phyloP scores from a whole-genome alignment of 2,888 invertebrate species.

The Melinaea menophilus region DNA sequence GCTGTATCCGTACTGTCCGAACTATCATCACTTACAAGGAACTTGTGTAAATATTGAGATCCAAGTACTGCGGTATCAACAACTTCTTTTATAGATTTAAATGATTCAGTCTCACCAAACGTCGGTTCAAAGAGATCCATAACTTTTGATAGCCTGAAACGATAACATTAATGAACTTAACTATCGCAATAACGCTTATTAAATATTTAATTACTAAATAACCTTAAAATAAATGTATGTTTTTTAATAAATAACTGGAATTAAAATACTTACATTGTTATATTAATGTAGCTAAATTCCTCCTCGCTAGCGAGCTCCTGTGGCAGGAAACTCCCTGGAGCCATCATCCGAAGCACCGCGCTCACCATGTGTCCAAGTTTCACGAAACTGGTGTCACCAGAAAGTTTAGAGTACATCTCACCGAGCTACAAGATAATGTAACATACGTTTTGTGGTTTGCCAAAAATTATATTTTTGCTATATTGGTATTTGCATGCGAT shows the following conservation, averaged over 20 bases:
- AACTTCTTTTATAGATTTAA: conserved; percentile 49
- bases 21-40: conserved; percentile 38
- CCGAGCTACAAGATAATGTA: conserved; percentile 50
- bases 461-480: neutral
- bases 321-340: conserved; percentile 67
- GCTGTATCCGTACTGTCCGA: conserved; percentile 31
- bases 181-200: too few species aligned
- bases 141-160: conserved; percentile 52
- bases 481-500: neutral
- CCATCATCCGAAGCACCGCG: conserved; percentile 63
- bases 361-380: conserved; percentile 63
- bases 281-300: conserved; percentile 60
- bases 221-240: too few species aligned
- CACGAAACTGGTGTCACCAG: conserved; percentile 63
- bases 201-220: too few species aligned
- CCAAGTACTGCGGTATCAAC: conserved; percentile 47
- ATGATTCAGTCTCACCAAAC: conserved; percentile 61
- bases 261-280: conserved; percentile 55
- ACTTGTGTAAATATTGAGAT: conserved; percentile 52
- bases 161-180: neutral
- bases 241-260: neutral
- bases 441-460: neutral
- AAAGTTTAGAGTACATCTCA: conserved; percentile 68
- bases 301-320: conserved; percentile 54
- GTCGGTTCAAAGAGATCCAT: conserved; percentile 60